These are phyloP conservation scores for Piscicola geometra DNA, from an alignment of 2,888 invertebrate genomes.

Conservation along the genomic window DNA sequence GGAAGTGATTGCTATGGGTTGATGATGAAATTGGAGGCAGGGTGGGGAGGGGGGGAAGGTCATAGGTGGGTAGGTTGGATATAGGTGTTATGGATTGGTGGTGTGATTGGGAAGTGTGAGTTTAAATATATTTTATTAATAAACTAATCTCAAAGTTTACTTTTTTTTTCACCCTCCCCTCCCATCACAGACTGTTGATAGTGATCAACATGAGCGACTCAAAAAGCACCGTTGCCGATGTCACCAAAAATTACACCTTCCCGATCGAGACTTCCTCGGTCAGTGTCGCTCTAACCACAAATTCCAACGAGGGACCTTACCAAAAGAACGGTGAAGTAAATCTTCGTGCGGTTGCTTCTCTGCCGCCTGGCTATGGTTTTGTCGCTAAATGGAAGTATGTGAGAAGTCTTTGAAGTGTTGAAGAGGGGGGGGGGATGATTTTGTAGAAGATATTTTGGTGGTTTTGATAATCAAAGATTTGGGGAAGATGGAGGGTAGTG, in stretches of 20 bases:
- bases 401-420: conserved; percentile 37
- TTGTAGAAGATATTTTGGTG: not conserved
- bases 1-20: too few species aligned
- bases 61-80: too few species aligned
- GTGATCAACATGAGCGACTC: conserved; percentile 48
- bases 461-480: conserved; percentile 2
- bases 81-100: too few species aligned
- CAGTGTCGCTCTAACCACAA: conserved; percentile 43
- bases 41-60: too few species aligned
- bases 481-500: not conserved
- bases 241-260: conserved; percentile 43
- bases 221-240: conserved; percentile 23
- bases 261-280: conserved; percentile 45
- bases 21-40: too few species aligned
- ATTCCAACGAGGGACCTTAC: not conserved
- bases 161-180: conserved; percentile 4
- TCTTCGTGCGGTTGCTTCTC: conserved; percentile 36
- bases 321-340: conserved; percentile 33
- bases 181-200: conserved; percentile 47
- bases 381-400: conserved; percentile 50
- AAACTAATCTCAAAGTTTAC: not conserved
- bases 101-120: too few species aligned
- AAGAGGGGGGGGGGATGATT: not conserved
- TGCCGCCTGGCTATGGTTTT: conserved; percentile 47
- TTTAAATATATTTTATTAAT: too few species aligned